These are phyloP conservation scores for Ceraclea dissimilis DNA, from an alignment of 2,888 invertebrate species.

Conservation along the genomic window DNA sequence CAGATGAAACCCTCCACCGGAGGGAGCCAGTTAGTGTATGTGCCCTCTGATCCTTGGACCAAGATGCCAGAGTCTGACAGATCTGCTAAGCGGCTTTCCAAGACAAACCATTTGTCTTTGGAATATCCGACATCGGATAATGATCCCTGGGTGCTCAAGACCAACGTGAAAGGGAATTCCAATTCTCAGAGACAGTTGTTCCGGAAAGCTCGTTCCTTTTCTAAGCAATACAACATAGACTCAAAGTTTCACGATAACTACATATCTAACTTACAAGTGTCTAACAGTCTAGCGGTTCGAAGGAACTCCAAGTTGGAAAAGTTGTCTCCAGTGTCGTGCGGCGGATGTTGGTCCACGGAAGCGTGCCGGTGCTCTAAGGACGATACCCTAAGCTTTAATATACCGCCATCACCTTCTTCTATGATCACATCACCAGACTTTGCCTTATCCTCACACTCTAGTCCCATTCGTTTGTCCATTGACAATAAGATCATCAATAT, in stretches of 20 bases:
- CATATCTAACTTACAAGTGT: constrained; percentile 9
- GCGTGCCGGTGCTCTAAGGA: constrained; percentile 15
- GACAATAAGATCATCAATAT: constrained; percentile 10
- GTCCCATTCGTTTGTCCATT: constrained; percentile 8
- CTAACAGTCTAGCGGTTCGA: constrained; percentile 4
- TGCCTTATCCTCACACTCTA: constrained; percentile 12
- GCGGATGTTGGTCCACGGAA: constrained; percentile 19
- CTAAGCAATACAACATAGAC: constrained; percentile 19
- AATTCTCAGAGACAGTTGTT: constrained; percentile 22
- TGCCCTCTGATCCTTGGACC: constrained; percentile 37
- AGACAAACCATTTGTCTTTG: constrained; percentile 20
- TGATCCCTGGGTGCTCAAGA: constrained; percentile 23
- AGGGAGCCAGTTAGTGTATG: constrained; percentile 34
- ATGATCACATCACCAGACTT: constrained; percentile 14
- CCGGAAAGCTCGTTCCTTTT: constrained; percentile 20
- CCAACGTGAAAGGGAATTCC: constrained; percentile 11
- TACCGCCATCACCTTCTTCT: constrained; percentile 14
- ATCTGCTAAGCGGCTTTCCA: constrained; percentile 9
- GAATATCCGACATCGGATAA: constrained; percentile 19
- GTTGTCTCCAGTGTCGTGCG: constrained; percentile 15
- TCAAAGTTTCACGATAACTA: constrained; percentile 11
- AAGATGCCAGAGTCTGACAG: constrained; percentile 30
- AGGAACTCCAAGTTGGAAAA: constrained; percentile 19
- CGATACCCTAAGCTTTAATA: constrained; percentile 13
- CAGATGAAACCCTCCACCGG: constrained; percentile 17